Base-by-base conservation (phyloP, 2,113 vertebrate species). In the Pteruthius melanotis region DNA sequence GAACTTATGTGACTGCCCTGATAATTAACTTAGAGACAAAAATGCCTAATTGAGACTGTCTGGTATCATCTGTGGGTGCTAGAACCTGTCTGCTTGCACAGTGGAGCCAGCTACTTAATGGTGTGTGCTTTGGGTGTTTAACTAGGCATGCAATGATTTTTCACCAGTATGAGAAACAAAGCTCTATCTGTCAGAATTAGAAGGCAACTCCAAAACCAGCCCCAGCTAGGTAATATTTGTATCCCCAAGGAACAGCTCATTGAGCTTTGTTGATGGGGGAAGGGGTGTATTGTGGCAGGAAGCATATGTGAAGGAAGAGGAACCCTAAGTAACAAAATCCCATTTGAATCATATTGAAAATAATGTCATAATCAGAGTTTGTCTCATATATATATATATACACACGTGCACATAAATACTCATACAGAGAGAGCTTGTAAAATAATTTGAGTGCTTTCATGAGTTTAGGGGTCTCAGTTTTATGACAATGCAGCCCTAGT, bases 41-140 rank as follows among this genome's bases (percentile, higher is more conserved):
- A 81, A 59, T 19, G 19, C 8, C 2, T 64, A 83, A 44, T 66
- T 87, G 30, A 52, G 30, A 24, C 35, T 70, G 16, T 57, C 63
- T 85, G 42, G 35, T 61, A 42, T 83, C 50, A 71, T 78, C 33
- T 64, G 9, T 59, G 60, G 21, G 35, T 94, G 71, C 60, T 87
- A 79, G 53, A 82, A 82, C 52, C 19, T 71, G 24, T 52, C 35
- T 70, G 44, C 42, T 52, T 83, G 47, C 40, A 50, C 56, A 78
- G n/a, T 59, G 39, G n/a, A 88, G 49, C 69, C 79, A 74, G 52
- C 13, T 76, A 50, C 35, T 76, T 82, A 60, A 64, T 53, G 66
- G 10, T 74, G 80, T 78, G 52, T 74, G 16, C 68, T 92, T 92
- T 64, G 80, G 66, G 23, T 81, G 68, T 66, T 94, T 87, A 94